Base-by-base conservation (phyloP, 2,113 vertebrate genomes). In the Coracopsis vasa region DNA sequence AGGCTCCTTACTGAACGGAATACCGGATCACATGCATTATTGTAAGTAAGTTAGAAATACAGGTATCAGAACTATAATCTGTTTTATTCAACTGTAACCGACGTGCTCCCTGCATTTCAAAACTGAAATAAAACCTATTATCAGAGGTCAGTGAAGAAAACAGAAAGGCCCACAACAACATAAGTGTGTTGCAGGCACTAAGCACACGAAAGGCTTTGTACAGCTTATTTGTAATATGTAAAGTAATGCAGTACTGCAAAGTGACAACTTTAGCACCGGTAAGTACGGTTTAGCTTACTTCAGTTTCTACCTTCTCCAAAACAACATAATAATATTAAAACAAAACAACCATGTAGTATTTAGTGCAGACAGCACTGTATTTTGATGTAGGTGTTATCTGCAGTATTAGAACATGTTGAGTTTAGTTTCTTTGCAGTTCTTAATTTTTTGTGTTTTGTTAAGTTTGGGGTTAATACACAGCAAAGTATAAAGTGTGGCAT, bases 11-110 rank as follows among this genome's bases (percentile, higher is more conserved):
- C 23, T 74, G 10, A 56, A 35, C 0, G 0, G 58, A 74, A 45
- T 27, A 29, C 13, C 10, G 37, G 12, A 41, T 9, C 0, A 0
- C 5, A 17, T 70, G 33, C 2, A 7, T 33, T 37, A 29, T 4
- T 69, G 17, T n/a, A 70, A 79, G 33, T 16, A 13, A 45, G 8
- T 64, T 65, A 51, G 35, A 75, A n/a, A 54, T 39, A 16, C 6
- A 37, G 12, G 3, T 19, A 28, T n/a, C 31, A 75, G 33, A 51
- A 82, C 9, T 17, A 51, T 51, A 42, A 69, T 28, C 15, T 2
- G 0, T 37, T 79, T 50, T 31, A n/a, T 58, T 37, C 25, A 41
- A 0, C 16, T 15, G 33, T 39, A 82, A 86, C 4, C 3, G 45
- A 58, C 35, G 6, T 35, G 6, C 9, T 66, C 27, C 19, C 7